A percentile compares a stretch with the other conserved stretches of the same genome.
phyloP scores from a whole-genome alignment of 2,888 invertebrate species.

The Thymelicus lineola region DNA sequence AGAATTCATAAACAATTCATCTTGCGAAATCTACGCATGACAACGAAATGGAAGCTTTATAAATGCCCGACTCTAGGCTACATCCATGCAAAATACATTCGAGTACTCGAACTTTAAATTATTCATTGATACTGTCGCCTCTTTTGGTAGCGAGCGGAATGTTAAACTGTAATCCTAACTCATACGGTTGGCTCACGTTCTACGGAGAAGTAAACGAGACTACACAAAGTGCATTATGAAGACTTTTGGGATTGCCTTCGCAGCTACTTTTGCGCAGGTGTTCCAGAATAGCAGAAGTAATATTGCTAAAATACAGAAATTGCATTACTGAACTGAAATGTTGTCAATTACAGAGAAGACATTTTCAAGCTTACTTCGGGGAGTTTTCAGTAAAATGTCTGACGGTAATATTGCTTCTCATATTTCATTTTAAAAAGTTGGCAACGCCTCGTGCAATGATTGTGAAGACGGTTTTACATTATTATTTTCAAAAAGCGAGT shows the following conservation, averaged over 20 bases:
- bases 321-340: slow-evolving; percentile 15
- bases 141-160: slow-evolving; percentile 62
- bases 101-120: background rate
- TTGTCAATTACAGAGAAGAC: slow-evolving; percentile 19
- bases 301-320: slow-evolving; percentile 52
- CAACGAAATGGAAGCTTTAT: slow-evolving; percentile 58
- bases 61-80: slow-evolving; percentile 56
- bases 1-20: slow-evolving; percentile 68
- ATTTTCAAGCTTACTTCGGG: slow-evolving; percentile 9
- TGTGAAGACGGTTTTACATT: background rate
- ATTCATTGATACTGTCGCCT: slow-evolving; percentile 40
- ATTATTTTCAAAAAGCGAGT: background rate
- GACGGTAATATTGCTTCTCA: background rate
- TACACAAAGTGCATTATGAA: slow-evolving; percentile 63
- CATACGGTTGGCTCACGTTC: slow-evolving; percentile 53
- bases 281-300: slow-evolving; percentile 56
- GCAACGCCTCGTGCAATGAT: background rate
- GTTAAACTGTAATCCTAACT: slow-evolving; percentile 63
- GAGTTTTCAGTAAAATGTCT: background rate
- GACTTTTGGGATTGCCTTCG: slow-evolving; percentile 60
- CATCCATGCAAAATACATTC: slow-evolving; percentile 61
- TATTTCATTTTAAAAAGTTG: background rate
- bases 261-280: slow-evolving; percentile 56
- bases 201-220: slow-evolving; percentile 59
- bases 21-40: slow-evolving; percentile 60